Evolutionary conservation across 1,140 invertebrate species (phyloP).

Genomic region (Scaptomyza hsui): DNA sequence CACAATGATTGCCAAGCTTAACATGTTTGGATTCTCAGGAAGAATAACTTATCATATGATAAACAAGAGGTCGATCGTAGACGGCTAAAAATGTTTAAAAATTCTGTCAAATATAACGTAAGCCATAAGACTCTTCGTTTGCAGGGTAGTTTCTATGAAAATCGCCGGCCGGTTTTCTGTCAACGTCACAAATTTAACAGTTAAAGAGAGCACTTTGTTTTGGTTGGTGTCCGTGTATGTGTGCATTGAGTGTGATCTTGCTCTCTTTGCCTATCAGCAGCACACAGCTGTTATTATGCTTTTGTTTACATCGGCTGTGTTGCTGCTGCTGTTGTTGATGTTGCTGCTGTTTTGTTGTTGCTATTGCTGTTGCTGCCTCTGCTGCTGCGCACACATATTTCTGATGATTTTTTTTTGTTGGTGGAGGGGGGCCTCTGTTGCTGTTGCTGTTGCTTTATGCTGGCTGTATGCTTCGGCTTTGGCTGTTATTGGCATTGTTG

Average conservation of each 20-base stretch:
- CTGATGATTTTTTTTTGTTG: constrained; percentile 30
- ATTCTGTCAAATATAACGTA: constrained; percentile 5
- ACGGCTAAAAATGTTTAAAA: no score
- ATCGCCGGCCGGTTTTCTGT: constrained; percentile 70
- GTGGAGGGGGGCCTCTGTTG: constrained; percentile 16
- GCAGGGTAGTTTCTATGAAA: constrained; percentile 34
- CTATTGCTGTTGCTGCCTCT: constrained; percentile 40
- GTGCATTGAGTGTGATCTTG: constrained; percentile 7
- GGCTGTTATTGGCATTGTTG: constrained; percentile 69
- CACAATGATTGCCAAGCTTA: no score
- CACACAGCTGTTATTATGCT: constrained; percentile 66
- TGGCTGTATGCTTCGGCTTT: constrained; percentile 35
- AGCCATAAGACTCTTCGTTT: not conserved
- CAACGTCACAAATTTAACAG: constrained; percentile 74
- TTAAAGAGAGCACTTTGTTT: constrained; percentile 54
- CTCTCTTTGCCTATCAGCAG: constrained; percentile 30
- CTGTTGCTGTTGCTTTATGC: constrained; percentile 47
- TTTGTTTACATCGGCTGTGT: constrained; percentile 70
- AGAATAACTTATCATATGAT: no score
- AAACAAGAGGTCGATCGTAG: no score
- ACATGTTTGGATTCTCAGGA: no score
- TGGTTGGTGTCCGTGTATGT: constrained; percentile 1
- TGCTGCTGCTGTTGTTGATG: constrained; percentile 44
- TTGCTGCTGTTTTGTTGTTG: constrained; percentile 36
- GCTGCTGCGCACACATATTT: constrained; percentile 39